Conservation (phyloP, 2,797 vertebrate species). For the Sebastes cheni region DNA sequence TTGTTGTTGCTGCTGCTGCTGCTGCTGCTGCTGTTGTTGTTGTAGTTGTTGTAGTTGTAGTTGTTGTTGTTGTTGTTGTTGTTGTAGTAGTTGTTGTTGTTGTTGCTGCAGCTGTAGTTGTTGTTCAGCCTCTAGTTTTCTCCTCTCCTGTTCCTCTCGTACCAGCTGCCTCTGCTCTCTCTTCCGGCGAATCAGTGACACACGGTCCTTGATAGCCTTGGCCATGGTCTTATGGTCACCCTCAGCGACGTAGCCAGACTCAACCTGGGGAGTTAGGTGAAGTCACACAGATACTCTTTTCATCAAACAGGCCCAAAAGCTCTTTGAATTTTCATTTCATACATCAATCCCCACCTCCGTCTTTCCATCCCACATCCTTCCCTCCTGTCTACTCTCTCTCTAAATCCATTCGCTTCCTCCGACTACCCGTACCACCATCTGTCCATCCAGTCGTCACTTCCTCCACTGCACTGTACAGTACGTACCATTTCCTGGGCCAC, state of each 20-base stretch:
- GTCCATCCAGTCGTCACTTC: not conserved
- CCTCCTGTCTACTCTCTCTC: not conserved
- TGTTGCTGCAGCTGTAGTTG: constrained; percentile 10
- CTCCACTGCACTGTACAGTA: not conserved
- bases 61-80: not conserved
- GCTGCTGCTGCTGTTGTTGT: not conserved
- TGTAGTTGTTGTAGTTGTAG: constrained; percentile 36
- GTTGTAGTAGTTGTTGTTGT: constrained; percentile 28
- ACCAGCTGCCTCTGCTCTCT: constrained; percentile 94
- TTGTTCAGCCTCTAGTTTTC: constrained; percentile 70
- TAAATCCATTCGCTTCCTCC: not conserved
- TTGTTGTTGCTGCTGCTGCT: not conserved
- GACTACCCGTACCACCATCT: not conserved
- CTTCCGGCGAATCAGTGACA: constrained; percentile 94
- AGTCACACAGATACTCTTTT: not conserved
- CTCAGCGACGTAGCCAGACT: constrained; percentile 97
- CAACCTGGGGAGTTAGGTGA: constrained; percentile 82
- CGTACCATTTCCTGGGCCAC: constrained; percentile 98
- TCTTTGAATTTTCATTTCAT: not conserved
- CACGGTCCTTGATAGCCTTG: constrained; percentile 97
- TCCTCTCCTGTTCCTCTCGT: constrained; percentile 93
- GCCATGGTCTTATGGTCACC: constrained; percentile 99
- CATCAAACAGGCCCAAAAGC: not conserved
- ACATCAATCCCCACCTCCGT: not conserved
- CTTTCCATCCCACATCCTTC: not conserved